These are phyloP conservation scores for Hedya salicella DNA, from an alignment of 2,888 invertebrate species.

Conservation along the genomic window DNA sequence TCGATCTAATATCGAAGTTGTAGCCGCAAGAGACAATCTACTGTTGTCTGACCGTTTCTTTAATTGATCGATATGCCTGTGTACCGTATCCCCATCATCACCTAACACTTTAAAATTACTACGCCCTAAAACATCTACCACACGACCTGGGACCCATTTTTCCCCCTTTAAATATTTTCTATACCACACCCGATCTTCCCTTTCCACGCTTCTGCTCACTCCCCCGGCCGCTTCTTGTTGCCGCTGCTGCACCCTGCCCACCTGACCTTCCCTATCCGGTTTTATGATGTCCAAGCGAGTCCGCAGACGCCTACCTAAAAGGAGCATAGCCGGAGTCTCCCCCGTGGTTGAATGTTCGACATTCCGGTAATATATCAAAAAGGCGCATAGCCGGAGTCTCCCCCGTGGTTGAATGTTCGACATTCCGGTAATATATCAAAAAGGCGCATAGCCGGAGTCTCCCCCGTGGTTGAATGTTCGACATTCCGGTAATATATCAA, in stretches of 20 bases:
- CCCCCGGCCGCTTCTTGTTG: constrained; percentile 19
- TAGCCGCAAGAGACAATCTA: constrained; percentile 4
- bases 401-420: no score
- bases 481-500: no score
- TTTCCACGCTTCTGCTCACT: not conserved
- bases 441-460: no score
- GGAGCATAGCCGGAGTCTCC: constrained; percentile 41
- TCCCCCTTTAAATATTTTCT: constrained; percentile 21
- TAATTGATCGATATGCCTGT: constrained; percentile 40
- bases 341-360: constrained; percentile 44
- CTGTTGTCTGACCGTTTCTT: constrained; percentile 10
- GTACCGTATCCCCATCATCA: constrained; percentile 10
- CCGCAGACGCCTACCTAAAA: constrained; percentile 42
- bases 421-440: no score
- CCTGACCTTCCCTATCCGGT: constrained; percentile 33
- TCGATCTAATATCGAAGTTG: not conserved
- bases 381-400: no score
- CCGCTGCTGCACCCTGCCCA: constrained; percentile 17
- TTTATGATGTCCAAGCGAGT: constrained; percentile 42
- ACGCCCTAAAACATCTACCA: constrained; percentile 4
- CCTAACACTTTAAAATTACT: constrained; percentile 14
- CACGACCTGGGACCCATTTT: constrained; percentile 33
- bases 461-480: no score
- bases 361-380: constrained; percentile 45
- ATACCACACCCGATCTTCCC: constrained; percentile 34